These are phyloP conservation scores for Protobothrops mucrosquamatus DNA, from an alignment of 2,113 vertebrate species.

Conservation along the genomic window DNA sequence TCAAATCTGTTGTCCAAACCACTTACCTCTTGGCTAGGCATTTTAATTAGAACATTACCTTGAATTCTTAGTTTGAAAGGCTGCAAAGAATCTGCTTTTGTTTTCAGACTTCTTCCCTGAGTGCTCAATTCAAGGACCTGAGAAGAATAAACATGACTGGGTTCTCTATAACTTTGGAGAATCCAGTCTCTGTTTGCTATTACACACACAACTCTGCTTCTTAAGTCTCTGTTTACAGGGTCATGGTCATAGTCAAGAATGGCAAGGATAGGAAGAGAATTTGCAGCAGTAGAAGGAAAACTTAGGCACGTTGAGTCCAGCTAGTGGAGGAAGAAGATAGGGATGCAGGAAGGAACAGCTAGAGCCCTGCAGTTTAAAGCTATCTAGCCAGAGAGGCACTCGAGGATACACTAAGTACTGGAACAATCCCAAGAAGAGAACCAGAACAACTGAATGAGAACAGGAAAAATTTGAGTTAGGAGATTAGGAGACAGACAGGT, in stretches of 20 bases:
- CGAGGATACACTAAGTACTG: not conserved
- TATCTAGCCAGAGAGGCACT: not conserved
- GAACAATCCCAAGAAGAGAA: not conserved
- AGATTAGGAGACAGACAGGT: not conserved
- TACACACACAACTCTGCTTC: not conserved
- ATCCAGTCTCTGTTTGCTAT: not conserved
- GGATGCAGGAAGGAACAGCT: not conserved
- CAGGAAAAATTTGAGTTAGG: not conserved
- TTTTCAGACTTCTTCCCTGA: not conserved
- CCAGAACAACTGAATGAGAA: not conserved
- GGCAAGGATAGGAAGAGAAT: not conserved
- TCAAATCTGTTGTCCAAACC: not conserved
- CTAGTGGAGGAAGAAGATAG: not conserved
- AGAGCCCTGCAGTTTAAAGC: not conserved
- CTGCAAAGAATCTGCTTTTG: not conserved
- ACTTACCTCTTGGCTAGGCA: not conserved
- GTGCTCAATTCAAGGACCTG: not conserved
- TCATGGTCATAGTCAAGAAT: not conserved
- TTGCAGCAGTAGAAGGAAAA: not conserved
- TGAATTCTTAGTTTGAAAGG: not conserved
- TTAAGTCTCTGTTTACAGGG: not conserved
- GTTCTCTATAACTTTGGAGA: not conserved
- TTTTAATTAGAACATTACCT: not conserved
- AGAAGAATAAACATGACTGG: not conserved
- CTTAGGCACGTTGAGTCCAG: not conserved